Conservation (phyloP, 2,797 vertebrate genomes). For the Babyrousa celebensis region DNA sequence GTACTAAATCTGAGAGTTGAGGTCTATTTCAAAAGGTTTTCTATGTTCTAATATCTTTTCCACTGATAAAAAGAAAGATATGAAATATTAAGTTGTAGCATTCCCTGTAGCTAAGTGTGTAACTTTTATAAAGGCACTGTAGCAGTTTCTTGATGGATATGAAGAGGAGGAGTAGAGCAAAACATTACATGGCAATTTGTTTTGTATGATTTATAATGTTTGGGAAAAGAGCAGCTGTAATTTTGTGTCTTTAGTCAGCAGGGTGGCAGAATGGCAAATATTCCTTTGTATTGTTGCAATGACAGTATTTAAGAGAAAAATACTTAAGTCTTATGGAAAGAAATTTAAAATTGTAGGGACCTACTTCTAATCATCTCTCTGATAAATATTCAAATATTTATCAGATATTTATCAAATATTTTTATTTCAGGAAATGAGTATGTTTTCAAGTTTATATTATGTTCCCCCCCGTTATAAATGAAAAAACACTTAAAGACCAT, state of each 20-base stretch:
- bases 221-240: not conserved
- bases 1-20: slow-evolving; percentile 20
- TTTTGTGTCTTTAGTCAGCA: slow-evolving; percentile 36
- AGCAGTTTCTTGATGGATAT: not conserved
- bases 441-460: slow-evolving; percentile 61
- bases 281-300: not conserved
- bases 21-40: slow-evolving; percentile 53
- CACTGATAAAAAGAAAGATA: not conserved
- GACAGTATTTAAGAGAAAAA: not conserved
- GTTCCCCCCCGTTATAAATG: not conserved
- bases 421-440: slow-evolving; percentile 35
- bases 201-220: slow-evolving; percentile 9
- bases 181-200: not conserved
- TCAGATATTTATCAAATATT: not conserved
- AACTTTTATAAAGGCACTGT: not conserved
- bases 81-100: not conserved
- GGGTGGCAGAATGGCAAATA: not conserved
- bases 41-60: slow-evolving; percentile 18
- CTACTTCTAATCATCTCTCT: not conserved
- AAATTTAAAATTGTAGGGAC: slow-evolving; percentile 11
- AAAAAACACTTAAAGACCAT: not conserved
- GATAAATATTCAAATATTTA: not conserved
- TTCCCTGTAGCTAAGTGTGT: not conserved
- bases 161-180: not conserved
- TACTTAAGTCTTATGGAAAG: slow-evolving; percentile 2